Evolutionary conservation across 1,140 invertebrate genomes (phyloP), one percentile per base, ranked within the genome.

Genomic region (Campodea augens): DNA sequence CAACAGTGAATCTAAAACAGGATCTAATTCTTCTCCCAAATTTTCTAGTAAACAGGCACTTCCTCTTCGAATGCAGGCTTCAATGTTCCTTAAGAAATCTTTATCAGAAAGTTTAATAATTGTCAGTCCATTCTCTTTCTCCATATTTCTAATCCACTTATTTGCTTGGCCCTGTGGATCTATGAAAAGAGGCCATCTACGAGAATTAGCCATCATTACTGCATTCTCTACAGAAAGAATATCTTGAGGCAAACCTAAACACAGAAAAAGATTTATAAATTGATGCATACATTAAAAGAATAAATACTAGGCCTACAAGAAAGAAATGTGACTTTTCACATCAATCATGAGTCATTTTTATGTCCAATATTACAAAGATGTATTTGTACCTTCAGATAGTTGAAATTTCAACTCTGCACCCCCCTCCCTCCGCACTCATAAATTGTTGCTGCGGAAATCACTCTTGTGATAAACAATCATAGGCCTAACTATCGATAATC

Each of bases 91-190:
- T 25, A 83, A 61, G 45, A 77, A 50, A 57, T 80, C 71, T 61
- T 74, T 66, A 60, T 82, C 81, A 50, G 69, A 75, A 55, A 65
- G 68, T 49, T 73, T 81, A 44, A 62, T 66, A 3, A 75, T 63
- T 0, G 68, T 57, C 22, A 78, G 46, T 23, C 12, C 0, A 71
- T 71, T 39, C 63, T 61, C 2, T 61, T 54, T 62, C 57, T 77
- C 75, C 69, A 75, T 74, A 53, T 73, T 77, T 49, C 71, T 71
- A 49, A 81, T 72, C 78, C 78, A 80, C 51, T 77, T 77, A 45
- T 77, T 75, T 1, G 77, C 78, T 55, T 80, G 77, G 4, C 65
- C 62, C 46, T 74, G 76, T 0, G 78, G 78, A 58, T 81, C 78
- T 46, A 82, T 77, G 58, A 81, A 74, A 10, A 81, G 57, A 0